Evolutionary conservation across 2,888 invertebrate genomes (phyloP).

Genomic region (Smittia aterrima): DNA sequence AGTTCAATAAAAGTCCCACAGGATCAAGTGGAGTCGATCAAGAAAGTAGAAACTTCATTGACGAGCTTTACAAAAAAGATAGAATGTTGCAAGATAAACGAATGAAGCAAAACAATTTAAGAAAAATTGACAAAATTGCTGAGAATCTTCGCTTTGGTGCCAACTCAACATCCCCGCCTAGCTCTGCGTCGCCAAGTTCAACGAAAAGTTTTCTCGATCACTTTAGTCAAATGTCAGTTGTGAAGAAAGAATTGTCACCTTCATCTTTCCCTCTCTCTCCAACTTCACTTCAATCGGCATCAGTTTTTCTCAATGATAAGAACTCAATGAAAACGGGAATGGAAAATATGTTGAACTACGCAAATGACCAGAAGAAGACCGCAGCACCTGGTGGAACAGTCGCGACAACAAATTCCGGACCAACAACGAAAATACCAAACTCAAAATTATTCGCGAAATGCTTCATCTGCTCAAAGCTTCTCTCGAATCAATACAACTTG

Average conservation of each 20-base stretch:
- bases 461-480: conserved; percentile 80
- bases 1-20: conserved; percentile 1
- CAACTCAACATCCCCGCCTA: conserved; percentile 26
- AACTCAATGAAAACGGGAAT: background rate
- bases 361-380: background rate
- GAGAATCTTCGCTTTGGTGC: conserved; percentile 49
- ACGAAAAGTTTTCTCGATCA: conserved; percentile 38
- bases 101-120: conserved; percentile 47
- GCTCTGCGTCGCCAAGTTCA: conserved; percentile 22
- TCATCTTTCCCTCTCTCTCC: conserved; percentile 20
- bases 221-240: conserved; percentile 35
- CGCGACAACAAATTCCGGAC: conserved; percentile 3
- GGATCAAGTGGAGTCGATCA: background rate
- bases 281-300: conserved; percentile 23
- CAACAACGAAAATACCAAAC: conserved; percentile 49
- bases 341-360: conserved; percentile 32
- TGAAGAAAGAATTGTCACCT: conserved; percentile 15
- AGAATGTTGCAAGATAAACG: conserved; percentile 30
- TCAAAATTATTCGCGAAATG: conserved; percentile 69
- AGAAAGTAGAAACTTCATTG: conserved; percentile 20
- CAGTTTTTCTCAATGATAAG: conserved; percentile 40
- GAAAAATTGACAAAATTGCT: conserved; percentile 54
- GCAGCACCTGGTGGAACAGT: background rate
- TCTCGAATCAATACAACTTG: conserved; percentile 87
- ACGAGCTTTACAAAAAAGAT: conserved; percentile 39